phyloP scores from a whole-genome alignment of 1,140 invertebrate genomes.

The Magallana ariakensis region DNA sequence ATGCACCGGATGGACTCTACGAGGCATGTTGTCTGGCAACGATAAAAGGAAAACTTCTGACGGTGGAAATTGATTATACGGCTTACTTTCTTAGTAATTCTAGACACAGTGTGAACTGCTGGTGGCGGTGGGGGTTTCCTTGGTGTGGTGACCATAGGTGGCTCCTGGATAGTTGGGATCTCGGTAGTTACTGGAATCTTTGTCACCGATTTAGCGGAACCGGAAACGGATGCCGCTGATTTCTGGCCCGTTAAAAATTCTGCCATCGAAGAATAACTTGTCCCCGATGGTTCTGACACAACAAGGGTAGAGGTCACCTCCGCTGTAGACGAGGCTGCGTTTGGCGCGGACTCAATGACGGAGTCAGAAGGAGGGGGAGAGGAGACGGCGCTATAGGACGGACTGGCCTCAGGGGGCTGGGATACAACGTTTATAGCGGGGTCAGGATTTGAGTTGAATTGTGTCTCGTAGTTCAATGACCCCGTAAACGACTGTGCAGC shows the following conservation, averaged over 20 bases:
- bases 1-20: not conserved
- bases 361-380: not conserved
- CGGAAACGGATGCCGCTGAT: not conserved
- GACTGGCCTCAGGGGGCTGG: not conserved
- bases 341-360: not conserved
- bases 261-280: not conserved
- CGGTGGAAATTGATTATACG: not conserved
- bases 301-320: not conserved
- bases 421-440: not conserved
- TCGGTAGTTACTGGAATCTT: not conserved
- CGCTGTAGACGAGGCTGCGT: not conserved
- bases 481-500: not conserved
- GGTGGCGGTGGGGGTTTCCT: not conserved
- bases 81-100: not conserved
- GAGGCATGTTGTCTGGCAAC: not conserved
- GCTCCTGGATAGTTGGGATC: not conserved
- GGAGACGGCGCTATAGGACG: not conserved
- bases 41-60: slow-evolving; percentile 8
- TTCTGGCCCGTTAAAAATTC: not conserved
- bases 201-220: not conserved
- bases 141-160: not conserved
- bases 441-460: not conserved
- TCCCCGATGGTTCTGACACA: not conserved
- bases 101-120: not conserved
- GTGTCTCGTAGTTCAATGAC: not conserved